A percentile compares a stretch with the other conserved stretches of the same genome.
Evolutionary conservation across 2,113 vertebrate genomes (phyloP).

Genomic region (Lamprotornis superbus): DNA sequence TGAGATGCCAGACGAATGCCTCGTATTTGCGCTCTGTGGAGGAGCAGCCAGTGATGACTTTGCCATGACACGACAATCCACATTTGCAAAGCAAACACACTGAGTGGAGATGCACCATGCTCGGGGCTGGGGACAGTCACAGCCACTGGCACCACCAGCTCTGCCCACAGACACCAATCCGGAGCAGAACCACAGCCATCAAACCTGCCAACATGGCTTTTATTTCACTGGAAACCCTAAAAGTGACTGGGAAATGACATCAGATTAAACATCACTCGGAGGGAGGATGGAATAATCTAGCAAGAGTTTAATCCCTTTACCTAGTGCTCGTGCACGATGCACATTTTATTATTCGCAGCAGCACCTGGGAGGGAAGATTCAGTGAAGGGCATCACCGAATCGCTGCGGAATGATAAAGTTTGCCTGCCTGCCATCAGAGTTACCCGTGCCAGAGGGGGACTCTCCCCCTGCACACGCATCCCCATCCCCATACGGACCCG

Average conservation of each 20-base stretch:
- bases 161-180: background rate
- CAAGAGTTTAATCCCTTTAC: conserved; percentile 62
- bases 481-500: background rate
- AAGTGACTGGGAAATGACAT: conserved; percentile 27
- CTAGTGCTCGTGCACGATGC: background rate
- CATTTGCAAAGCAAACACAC: conserved; percentile 3
- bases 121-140: background rate
- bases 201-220: background rate
- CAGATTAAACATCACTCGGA: conserved; percentile 43
- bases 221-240: background rate
- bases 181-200: background rate
- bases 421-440: background rate
- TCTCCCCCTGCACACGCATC: background rate
- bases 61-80: background rate
- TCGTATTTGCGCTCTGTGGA: background rate
- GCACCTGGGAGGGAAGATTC: background rate
- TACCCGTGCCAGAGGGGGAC: background rate
- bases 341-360: background rate
- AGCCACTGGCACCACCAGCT: background rate
- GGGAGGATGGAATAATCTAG: conserved; percentile 56
- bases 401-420: conserved; percentile 66
- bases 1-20: background rate
- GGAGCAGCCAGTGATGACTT: background rate
- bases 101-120: background rate
- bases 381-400: conserved; percentile 27